Base-by-base conservation (phyloP, 2,888 invertebrate species). In the Melangyna quadrimaculata region DNA sequence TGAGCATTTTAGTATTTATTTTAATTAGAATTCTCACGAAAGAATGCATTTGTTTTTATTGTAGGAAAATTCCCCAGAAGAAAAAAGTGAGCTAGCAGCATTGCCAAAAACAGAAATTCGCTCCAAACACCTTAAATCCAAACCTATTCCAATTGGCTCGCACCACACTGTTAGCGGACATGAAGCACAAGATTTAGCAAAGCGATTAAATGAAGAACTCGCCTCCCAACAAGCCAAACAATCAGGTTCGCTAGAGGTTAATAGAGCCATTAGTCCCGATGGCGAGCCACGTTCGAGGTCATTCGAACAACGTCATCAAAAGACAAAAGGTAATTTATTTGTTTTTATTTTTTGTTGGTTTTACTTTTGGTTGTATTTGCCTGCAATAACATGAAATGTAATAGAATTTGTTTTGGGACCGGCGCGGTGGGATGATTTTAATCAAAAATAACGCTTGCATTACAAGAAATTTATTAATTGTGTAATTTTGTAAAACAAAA, bases 151-250 rank as follows among this genome's bases (percentile, higher is more conserved):
- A 3, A 96, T 96, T 73, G 92, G 92, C 1, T 87, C 91, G 2
- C 92, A 95, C 89, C 95, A 95, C 92, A 96, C 96, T 12, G 96
- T 96, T 67, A 95, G 95, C 88, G 96, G 96, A 0, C 96, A 96
- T 90, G 96, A 96, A 92, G 96, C 96, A 24, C 95, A 95, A 88
- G 94, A 96, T 87, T 91, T 96, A 82, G 96, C 96, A 2, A 96
- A 95, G 89, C 93, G 95, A 1, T 93, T 95, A 71, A 95, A 93
- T 88, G 94, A 94, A 80, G 95, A 95, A 91, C 92, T 95, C 78
- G 92, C 92, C 14, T 89, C 90, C 0, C 91, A 92, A 87, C 91
- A 91, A 69, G 88, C 88, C 37, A 88, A 88, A 17, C 90, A 89
- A 65, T 87, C 87, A 10, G 89, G 90, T 1, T 89, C 90, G 4